Base-by-base conservation (phyloP, 2,888 invertebrate genomes). In the Sarcophaga variegata region DNA sequence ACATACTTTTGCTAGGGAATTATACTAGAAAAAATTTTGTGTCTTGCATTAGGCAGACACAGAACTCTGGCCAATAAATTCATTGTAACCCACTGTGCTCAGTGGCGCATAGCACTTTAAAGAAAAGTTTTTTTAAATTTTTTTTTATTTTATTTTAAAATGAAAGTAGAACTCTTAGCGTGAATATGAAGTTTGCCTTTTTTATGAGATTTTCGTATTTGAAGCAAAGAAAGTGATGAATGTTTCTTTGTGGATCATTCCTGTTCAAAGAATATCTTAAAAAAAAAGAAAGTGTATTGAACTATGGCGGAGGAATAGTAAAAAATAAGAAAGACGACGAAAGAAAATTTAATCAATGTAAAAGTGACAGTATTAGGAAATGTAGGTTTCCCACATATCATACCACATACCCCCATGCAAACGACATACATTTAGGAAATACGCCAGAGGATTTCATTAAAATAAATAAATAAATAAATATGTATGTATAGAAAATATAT, bases 151-250 rank as follows among this genome's bases (percentile, higher is more conserved):
- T 22, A 14, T 62, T 69, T 63, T 47, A 60, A 62, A 62, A 37
- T 49, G 59, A 70, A 71, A 78, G 25, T 76, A 72, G 54, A 84
- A 77, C 62, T 86, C 79, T 76, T 66, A 72, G 54, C 66, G 62
- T 70, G 76, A 80, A 67, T 76, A 67, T 66, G 37, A 75, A 85
- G 20, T 85, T 84, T 71, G 67, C 66, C 66, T 72, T 81, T 81
- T 84, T 85, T 78, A 81, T 78, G 22, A 67, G 49, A 72, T 82
- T 10, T 72, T 74, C 54, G 69, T 60, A 64, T 72, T 37, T 37
- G 69, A 77, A 74, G 70, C 78, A 78, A 54, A 54, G 60, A 81
- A 83, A 78, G 54, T 83, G 86, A 86, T 86, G 83, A 86, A 86
- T 86, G 83, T 79, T 77, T 54, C 64, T 76, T 77, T 63, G 22